Percentiles rank a stretch among this genome's conserved stretches.
phyloP scores from a whole-genome alignment of 2,113 vertebrate species.

The Lepisosteus osseus region DNA sequence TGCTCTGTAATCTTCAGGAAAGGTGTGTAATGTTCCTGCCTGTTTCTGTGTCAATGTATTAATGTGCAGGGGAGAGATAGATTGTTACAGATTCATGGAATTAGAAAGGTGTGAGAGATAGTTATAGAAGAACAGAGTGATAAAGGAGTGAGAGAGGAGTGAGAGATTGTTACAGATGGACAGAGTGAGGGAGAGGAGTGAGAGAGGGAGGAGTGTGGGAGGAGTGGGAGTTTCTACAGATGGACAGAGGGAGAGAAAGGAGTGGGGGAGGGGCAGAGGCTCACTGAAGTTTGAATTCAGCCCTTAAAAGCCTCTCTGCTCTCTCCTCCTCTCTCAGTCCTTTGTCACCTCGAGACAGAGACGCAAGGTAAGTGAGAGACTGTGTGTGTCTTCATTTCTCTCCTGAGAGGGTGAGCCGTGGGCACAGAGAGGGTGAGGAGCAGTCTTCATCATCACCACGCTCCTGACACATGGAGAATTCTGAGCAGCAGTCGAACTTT shows the following conservation, averaged over 20 bases:
- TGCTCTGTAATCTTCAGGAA: too few relatives aligned
- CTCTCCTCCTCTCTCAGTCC: slow-evolving; percentile 14
- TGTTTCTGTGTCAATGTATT: too few relatives aligned
- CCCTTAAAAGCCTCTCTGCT: too few relatives aligned
- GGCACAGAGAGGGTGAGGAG: too few relatives aligned
- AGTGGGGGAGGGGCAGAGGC: slow-evolving; percentile 23
- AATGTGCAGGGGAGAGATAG: too few relatives aligned
- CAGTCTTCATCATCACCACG: too few relatives aligned
- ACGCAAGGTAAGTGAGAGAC: slow-evolving; percentile 45
- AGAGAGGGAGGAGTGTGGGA: neutral
- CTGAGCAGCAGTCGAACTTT: too few relatives aligned
- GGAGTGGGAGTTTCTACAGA: neutral
- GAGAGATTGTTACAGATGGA: neutral
- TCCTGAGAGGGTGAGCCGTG: neutral
- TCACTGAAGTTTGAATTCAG: slow-evolving; percentile 33
- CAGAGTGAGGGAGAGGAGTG: neutral
- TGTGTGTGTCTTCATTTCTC: neutral
- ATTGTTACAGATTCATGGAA: too few relatives aligned
- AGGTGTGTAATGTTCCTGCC: too few relatives aligned
- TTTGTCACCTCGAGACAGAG: slow-evolving; percentile 56
- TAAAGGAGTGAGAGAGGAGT: neutral
- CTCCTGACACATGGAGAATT: too few relatives aligned
- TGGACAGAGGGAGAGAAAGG: neutral
- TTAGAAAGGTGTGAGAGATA: neutral
- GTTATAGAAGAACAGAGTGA: neutral